Evolutionary conservation across 1,140 invertebrate species (phyloP).

Genomic region (Heliconius hewitsoni): DNA sequence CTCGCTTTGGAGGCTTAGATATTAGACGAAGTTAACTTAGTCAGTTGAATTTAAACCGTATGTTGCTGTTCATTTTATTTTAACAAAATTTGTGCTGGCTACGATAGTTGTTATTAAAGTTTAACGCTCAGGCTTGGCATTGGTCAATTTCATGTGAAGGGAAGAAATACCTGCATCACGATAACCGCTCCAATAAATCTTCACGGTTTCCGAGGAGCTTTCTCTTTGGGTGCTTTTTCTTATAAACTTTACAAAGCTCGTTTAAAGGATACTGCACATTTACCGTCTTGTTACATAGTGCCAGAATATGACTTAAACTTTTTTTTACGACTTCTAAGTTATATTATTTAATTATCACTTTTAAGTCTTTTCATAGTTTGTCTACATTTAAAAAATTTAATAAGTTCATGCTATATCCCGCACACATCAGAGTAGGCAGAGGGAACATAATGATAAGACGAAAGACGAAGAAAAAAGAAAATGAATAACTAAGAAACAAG

Average conservation of each 20-base stretch:
- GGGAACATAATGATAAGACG: too few relatives aligned
- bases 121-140: constrained; percentile 18
- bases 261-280: constrained; percentile 15
- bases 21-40: not conserved
- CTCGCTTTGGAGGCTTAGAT: not conserved
- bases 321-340: not conserved
- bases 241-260: constrained; percentile 21
- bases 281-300: constrained; percentile 10
- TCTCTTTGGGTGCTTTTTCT: constrained; percentile 21
- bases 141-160: constrained; percentile 30
- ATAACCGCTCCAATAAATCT: constrained; percentile 37
- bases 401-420: too few relatives aligned
- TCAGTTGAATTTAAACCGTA: not conserved
- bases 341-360: not conserved
- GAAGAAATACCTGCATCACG: constrained; percentile 34
- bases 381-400: too few relatives aligned
- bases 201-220: constrained; percentile 30
- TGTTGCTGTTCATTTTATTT: not conserved
- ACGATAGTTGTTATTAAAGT: not conserved
- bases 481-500: too few relatives aligned
- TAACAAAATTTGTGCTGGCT: not conserved
- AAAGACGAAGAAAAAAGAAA: too few relatives aligned
- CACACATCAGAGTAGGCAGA: too few relatives aligned
- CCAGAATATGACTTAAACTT: not conserved
- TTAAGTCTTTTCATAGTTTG: not conserved